Percentiles rank a stretch among this genome's conserved stretches.
Conservation (phyloP, 35 echinoderm and acorn worm species). For the Lytechinus pictus region DNA sequence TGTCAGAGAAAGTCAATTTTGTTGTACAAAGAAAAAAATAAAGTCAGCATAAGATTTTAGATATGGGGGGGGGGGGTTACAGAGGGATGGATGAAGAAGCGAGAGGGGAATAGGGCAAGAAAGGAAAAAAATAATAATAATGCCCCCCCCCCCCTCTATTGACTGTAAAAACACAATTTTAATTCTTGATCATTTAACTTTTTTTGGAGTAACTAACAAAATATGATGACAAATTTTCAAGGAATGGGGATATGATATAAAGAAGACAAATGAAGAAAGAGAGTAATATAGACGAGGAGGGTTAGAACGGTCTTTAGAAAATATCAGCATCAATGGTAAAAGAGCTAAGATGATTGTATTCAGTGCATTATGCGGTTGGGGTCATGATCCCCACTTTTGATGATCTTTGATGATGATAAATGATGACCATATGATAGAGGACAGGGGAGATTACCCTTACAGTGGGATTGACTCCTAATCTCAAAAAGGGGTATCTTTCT, state of each 20-base stretch:
- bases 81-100: not conserved
- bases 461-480: not conserved
- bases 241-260: not conserved
- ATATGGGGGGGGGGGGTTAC: not conserved
- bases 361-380: not conserved
- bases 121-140: not conserved
- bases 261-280: not conserved
- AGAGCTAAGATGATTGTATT: not conserved
- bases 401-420: slow-evolving; percentile 15
- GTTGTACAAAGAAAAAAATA: no score
- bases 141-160: no score
- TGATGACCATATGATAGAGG: not conserved
- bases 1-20: no score
- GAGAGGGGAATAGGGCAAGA: not conserved
- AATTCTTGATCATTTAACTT: no score
- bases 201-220: not conserved
- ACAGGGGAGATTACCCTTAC: not conserved
- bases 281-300: no score
- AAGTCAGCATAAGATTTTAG: no score
- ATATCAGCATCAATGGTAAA: no score
- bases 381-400: not conserved
- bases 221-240: not conserved
- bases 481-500: slow-evolving; percentile 12
- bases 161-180: no score
- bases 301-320: no score